Conservation (phyloP, 1,140 invertebrate species). For the Macrobrachium nipponense region DNA sequence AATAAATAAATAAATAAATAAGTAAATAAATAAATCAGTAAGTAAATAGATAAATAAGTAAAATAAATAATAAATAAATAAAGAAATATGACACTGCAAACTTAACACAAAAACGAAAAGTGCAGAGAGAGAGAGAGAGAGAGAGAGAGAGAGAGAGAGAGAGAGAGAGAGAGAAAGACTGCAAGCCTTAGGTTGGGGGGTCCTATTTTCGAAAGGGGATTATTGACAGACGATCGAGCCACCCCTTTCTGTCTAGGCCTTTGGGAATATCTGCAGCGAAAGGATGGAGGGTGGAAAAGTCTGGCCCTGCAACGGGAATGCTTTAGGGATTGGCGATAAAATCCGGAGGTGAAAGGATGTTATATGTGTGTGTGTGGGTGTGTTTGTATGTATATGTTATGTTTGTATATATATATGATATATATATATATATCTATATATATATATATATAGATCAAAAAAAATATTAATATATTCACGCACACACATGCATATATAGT, state of each 20-base stretch:
- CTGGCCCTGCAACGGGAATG: no score
- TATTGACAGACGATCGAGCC: background rate
- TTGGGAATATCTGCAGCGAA: no score
- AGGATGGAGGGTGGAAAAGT: no score
- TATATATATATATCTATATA: background rate
- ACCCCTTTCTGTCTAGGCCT: background rate
- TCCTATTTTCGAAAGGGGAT: background rate
- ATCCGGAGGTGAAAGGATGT: background rate
- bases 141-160: constrained; percentile 22
- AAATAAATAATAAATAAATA: no score
- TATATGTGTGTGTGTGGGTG: background rate
- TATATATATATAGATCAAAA: background rate
- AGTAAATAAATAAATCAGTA: no score
- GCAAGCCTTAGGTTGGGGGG: background rate
- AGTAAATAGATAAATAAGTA: no score
- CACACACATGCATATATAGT: background rate
- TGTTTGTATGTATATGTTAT: background rate
- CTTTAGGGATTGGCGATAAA: no score
- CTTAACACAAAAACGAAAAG: no score
- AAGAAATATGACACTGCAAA: no score
- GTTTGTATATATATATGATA: background rate
- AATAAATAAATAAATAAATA: no score
- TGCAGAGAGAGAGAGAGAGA: no score
- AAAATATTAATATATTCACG: no score
- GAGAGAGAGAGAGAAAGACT: constrained; percentile 11